Conservation (phyloP, 2,113 vertebrate genomes). For the Sciurus niger region DNA sequence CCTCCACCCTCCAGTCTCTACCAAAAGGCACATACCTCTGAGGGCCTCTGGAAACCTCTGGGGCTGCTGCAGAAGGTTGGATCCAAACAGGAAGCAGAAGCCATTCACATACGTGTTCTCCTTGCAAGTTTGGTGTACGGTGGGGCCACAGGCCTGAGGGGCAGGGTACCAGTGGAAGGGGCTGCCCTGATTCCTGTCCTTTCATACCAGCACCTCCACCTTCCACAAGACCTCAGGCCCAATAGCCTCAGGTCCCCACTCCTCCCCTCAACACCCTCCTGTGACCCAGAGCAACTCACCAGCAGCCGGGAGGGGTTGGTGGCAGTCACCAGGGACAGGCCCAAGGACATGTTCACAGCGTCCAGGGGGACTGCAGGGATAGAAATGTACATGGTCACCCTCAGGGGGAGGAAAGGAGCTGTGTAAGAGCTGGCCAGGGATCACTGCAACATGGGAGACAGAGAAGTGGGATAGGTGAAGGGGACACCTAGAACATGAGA, state of each 20-base stretch:
- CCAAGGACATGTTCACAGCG: constrained; percentile 83
- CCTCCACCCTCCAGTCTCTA: background rate
- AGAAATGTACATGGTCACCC: background rate
- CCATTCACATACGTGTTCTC: constrained; percentile 85
- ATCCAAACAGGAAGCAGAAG: constrained; percentile 89
- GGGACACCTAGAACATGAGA: background rate
- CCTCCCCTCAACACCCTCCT: background rate
- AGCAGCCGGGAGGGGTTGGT: constrained; percentile 56
- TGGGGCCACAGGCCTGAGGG: constrained; percentile 88
- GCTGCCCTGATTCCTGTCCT: background rate
- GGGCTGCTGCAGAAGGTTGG: constrained; percentile 85
- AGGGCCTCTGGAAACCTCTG: constrained; percentile 72
- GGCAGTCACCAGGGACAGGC: constrained; percentile 74
- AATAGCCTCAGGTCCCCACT: background rate
- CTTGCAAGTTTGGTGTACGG: constrained; percentile 90
- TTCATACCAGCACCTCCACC: too few species aligned
- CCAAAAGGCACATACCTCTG: constrained; percentile 72
- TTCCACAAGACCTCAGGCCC: background rate
- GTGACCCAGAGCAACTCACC: constrained; percentile 75
- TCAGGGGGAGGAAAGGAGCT: background rate
- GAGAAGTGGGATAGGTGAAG: background rate
- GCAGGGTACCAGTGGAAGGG: background rate
- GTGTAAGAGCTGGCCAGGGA: background rate
- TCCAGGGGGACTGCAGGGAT: constrained; percentile 70
- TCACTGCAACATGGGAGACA: background rate